These are phyloP conservation scores for Calliphora vomitoria DNA, from an alignment of 2,888 invertebrate genomes.

Conservation along the genomic window DNA sequence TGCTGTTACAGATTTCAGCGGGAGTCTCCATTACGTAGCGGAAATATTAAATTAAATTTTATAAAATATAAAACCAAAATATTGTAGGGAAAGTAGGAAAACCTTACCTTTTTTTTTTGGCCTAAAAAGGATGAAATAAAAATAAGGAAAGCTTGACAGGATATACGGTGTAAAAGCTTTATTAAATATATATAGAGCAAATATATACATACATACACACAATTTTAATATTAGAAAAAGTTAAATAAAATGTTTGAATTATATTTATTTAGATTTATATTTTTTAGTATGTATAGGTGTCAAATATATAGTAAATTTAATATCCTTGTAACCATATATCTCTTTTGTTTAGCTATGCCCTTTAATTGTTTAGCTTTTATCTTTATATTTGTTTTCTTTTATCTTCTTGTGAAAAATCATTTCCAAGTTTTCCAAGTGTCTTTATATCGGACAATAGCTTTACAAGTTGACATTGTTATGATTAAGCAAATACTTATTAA, in stretches of 20 bases:
- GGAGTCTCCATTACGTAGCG: constrained; percentile 63
- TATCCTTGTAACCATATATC: constrained; percentile 2
- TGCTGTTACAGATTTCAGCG: constrained; percentile 13
- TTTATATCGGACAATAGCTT: constrained; percentile 22
- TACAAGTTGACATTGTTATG: constrained; percentile 44
- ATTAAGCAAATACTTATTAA: constrained; percentile 17
- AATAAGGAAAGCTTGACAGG: constrained; percentile 46
- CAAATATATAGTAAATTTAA: too few species aligned
- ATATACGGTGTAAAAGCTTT: constrained; percentile 30
- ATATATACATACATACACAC: background rate
- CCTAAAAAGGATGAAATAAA: background rate
- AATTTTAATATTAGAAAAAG: background rate
- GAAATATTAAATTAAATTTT: constrained; percentile 67
- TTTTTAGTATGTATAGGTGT: too few species aligned
- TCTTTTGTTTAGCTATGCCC: background rate
- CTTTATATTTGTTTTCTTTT: background rate
- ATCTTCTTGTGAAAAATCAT: constrained; percentile 1
- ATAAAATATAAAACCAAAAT: constrained; percentile 35
- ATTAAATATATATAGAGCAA: background rate
- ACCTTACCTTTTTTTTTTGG: constrained; percentile 34
- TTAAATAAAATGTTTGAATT: background rate
- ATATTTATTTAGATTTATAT: background rate
- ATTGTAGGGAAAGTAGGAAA: constrained; percentile 4
- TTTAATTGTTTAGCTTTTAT: constrained; percentile 25
- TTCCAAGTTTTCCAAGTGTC: constrained; percentile 3